Conservation (phyloP, 2,888 invertebrate species). For the Temnothorax ravouxi region DNA sequence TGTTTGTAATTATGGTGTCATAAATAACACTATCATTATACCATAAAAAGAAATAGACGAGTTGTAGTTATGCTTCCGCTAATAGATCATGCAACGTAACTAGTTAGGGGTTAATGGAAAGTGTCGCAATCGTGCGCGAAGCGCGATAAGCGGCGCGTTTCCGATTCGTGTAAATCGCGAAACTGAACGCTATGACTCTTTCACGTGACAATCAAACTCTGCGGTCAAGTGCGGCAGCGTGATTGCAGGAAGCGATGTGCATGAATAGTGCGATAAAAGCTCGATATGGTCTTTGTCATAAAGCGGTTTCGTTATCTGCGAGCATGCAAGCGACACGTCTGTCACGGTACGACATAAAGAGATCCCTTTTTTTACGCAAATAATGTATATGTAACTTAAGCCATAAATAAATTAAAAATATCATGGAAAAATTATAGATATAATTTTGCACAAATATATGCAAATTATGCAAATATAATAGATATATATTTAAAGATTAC, state of each 20-base stretch:
- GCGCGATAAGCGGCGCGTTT: slow-evolving; percentile 66
- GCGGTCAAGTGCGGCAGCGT: slow-evolving; percentile 57
- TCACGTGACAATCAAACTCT: slow-evolving; percentile 54
- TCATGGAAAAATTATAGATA: neutral
- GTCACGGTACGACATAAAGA: neutral
- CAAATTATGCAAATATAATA: neutral
- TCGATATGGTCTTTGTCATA: slow-evolving; percentile 58
- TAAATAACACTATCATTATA: slow-evolving; percentile 10
- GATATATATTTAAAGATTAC: neutral
- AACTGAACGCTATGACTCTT: slow-evolving; percentile 64
- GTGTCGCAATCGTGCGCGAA: slow-evolving; percentile 42
- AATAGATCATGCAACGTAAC: slow-evolving; percentile 7
- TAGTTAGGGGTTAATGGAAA: slow-evolving; percentile 35
- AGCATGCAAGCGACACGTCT: slow-evolving; percentile 15
- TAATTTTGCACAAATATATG: neutral
- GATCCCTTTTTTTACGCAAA: neutral
- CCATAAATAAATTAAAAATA: neutral
- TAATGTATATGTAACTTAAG: neutral
- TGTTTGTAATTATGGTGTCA: neutral
- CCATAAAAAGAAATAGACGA: slow-evolving; percentile 2
- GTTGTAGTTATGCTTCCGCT: neutral
- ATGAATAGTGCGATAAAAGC: slow-evolving; percentile 70
- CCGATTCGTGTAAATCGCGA: slow-evolving; percentile 71
- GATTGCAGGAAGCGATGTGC: slow-evolving; percentile 75
- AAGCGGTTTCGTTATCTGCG: slow-evolving; percentile 10